phyloP scores from a whole-genome alignment of 1,140 invertebrate genomes.

The Drosophila bipectinata region DNA sequence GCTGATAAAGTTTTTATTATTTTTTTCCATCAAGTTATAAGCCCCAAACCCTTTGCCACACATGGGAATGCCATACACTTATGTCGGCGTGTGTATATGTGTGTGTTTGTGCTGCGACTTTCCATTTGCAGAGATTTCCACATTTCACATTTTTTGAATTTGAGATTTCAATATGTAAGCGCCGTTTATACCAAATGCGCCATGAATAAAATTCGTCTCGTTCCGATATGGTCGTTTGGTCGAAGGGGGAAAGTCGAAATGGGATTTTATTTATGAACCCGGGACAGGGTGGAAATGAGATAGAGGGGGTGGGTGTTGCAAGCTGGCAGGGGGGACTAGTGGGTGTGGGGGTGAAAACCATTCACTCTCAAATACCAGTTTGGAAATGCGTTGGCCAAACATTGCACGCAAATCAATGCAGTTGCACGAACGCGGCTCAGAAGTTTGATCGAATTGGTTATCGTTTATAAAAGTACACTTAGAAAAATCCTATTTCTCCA shows the following conservation, averaged over 20 bases:
- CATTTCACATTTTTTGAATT: constrained; percentile 69
- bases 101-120: constrained; percentile 60
- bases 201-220: constrained; percentile 75
- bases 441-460: constrained; percentile 52
- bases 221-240: constrained; percentile 37
- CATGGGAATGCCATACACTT: constrained; percentile 60
- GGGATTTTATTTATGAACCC: constrained; percentile 69
- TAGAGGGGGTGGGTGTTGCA: neutral
- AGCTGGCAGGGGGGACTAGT: neutral
- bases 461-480: constrained; percentile 6
- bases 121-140: constrained; percentile 77
- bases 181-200: constrained; percentile 60
- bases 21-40: constrained; percentile 56
- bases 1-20: constrained; percentile 10
- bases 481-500: neutral
- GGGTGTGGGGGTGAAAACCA: constrained; percentile 2
- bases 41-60: constrained; percentile 68
- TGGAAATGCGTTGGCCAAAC: constrained; percentile 41
- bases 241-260: constrained; percentile 41
- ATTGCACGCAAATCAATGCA: constrained; percentile 65
- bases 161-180: constrained; percentile 71
- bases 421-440: constrained; percentile 44
- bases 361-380: constrained; percentile 25
- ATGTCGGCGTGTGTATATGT: constrained; percentile 8
- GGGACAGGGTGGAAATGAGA: constrained; percentile 5